Conservation (phyloP, 1,140 invertebrate genomes). For the Drosophila obscura region DNA sequence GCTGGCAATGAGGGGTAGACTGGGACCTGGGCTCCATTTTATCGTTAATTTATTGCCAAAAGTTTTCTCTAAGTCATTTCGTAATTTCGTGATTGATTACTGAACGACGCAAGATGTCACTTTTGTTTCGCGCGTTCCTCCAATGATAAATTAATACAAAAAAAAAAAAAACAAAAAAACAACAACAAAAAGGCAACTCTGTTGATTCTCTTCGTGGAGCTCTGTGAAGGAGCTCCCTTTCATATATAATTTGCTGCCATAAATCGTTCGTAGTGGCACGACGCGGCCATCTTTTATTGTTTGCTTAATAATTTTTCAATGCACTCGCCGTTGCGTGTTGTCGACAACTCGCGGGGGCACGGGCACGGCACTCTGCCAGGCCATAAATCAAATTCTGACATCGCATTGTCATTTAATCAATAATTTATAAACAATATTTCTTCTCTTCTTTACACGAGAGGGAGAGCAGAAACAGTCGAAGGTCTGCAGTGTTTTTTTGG, state of each 20-base stretch:
- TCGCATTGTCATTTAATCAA: constrained; percentile 82
- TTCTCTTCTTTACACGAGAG: constrained; percentile 39
- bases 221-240: constrained; percentile 27
- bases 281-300: constrained; percentile 75
- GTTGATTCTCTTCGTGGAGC: constrained; percentile 46
- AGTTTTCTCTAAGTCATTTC: constrained; percentile 42
- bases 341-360: neutral
- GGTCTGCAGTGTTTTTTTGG: constrained; percentile 22
- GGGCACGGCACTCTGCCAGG: constrained; percentile 26
- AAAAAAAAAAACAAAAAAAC: constrained; percentile 40
- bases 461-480: constrained; percentile 1
- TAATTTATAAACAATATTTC: constrained; percentile 74
- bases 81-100: constrained; percentile 82
- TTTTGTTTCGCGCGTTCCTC: constrained; percentile 51
- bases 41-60: constrained; percentile 71
- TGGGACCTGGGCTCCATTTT: constrained; percentile 40
- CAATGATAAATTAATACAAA: constrained; percentile 80
- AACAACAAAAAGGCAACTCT: constrained; percentile 18
- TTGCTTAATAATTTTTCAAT: constrained; percentile 75
- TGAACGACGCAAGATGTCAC: constrained; percentile 67
- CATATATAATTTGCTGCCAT: constrained; percentile 66
- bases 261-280: constrained; percentile 48
- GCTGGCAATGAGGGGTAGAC: neutral
- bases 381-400: constrained; percentile 81
- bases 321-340: constrained; percentile 64